phyloP scores from a whole-genome alignment of 92 coral and sea anemone species.

The Heteractis magnifica region DNA sequence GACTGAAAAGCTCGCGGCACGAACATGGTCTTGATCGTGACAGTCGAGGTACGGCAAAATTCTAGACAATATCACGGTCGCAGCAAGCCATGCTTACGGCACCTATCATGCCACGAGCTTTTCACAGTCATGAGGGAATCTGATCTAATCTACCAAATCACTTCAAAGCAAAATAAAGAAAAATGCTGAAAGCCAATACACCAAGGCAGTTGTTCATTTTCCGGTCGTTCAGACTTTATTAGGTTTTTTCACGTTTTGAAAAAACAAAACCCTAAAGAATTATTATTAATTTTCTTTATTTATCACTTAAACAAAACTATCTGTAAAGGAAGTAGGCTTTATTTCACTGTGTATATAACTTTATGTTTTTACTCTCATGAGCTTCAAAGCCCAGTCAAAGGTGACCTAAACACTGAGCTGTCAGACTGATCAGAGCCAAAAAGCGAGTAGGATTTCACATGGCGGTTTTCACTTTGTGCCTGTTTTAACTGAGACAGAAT shows the following conservation, averaged over 20 bases:
- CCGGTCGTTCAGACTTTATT: slow-evolving; percentile 25
- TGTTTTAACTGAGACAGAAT: slow-evolving; percentile 73
- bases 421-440: slow-evolving; percentile 97
- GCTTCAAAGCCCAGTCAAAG: slow-evolving; percentile 72
- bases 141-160: too few relatives aligned
- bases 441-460: slow-evolving; percentile 80
- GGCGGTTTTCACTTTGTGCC: slow-evolving; percentile 49
- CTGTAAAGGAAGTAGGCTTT: background rate
- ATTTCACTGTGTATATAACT: slow-evolving; percentile 1
- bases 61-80: too few relatives aligned
- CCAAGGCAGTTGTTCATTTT: background rate
- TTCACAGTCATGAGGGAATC: too few relatives aligned
- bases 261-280: slow-evolving; percentile 19
- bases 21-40: too few relatives aligned
- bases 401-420: slow-evolving; percentile 78
- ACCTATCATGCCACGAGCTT: too few relatives aligned
- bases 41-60: too few relatives aligned
- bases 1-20: too few relatives aligned
- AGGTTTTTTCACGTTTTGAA: slow-evolving; percentile 23
- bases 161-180: too few relatives aligned
- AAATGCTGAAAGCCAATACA: background rate
- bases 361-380: background rate
- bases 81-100: too few relatives aligned
- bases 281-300: slow-evolving; percentile 24
- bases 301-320: slow-evolving; percentile 36